These are phyloP conservation scores for Lamellibrachia satsuma DNA, from an alignment of 2,888 invertebrate species.

Conservation along the genomic window DNA sequence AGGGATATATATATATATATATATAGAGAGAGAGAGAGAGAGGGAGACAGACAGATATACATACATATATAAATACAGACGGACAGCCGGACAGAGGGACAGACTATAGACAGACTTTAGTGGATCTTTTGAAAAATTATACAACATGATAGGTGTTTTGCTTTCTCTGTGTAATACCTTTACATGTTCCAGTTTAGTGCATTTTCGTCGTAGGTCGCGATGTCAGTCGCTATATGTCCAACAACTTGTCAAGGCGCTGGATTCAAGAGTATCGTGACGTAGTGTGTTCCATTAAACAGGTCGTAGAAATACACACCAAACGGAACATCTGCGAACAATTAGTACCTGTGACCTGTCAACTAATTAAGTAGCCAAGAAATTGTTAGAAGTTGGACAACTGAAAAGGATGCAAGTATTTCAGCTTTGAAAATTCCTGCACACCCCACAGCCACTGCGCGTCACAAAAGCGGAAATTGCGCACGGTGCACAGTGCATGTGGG, in stretches of 20 bases:
- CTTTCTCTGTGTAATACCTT: background rate
- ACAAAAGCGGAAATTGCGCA: background rate
- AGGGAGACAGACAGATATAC: too few species aligned
- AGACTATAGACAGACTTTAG: too few species aligned
- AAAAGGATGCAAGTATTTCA: background rate
- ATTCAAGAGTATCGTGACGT: background rate
- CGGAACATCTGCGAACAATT: background rate
- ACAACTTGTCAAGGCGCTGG: background rate
- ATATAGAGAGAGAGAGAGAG: too few species aligned
- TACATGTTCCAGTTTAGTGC: background rate
- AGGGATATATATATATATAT: too few species aligned
- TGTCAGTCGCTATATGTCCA: background rate
- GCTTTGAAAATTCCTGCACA: background rate
- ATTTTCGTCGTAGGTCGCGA: background rate
- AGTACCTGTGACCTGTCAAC: background rate
- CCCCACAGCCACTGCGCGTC: background rate
- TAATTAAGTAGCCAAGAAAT: background rate
- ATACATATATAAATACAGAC: too few species aligned
- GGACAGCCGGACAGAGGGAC: too few species aligned
- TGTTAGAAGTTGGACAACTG: background rate
- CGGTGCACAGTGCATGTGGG: background rate
- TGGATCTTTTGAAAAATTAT: too few species aligned
- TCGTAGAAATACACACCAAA: background rate
- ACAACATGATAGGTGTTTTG: too few species aligned
- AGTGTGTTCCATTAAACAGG: background rate